Percentiles rank a stretch among this genome's conserved stretches.
phyloP scores from a whole-genome alignment of 2,113 vertebrate genomes.

The Laterallus jamaicensis region DNA sequence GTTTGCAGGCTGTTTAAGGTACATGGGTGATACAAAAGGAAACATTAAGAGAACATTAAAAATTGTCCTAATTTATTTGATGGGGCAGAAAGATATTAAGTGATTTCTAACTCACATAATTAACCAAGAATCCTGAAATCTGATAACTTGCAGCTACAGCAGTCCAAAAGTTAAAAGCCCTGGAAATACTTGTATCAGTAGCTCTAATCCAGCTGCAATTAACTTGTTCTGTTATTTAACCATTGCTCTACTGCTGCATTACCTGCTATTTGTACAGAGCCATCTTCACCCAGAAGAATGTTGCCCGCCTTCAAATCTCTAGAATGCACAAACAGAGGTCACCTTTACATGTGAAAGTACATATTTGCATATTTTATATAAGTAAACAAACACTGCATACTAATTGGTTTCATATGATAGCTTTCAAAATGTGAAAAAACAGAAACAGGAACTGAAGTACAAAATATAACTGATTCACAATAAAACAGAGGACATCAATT shows the following conservation, averaged over 20 bases:
- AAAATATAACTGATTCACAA: neutral
- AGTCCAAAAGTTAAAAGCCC: neutral
- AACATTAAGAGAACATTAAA: neutral
- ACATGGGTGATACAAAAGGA: neutral
- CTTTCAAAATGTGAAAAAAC: neutral
- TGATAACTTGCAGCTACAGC: neutral
- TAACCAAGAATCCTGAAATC: neutral
- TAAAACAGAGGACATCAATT: neutral
- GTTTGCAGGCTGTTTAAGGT: neutral
- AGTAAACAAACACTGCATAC: neutral
- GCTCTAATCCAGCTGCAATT: neutral
- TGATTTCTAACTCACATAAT: neutral
- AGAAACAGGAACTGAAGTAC: neutral
- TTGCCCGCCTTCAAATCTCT: conserved; percentile 99
- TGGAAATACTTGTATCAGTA: neutral
- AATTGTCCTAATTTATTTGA: neutral
- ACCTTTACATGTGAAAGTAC: neutral
- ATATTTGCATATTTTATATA: neutral
- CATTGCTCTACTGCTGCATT: conserved; percentile 11
- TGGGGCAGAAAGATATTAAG: neutral
- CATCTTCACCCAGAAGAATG: conserved; percentile 97
- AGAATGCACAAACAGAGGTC: conserved; percentile 43
- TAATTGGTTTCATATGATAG: neutral
- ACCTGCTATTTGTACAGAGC: conserved; percentile 99
- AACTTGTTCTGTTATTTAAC: neutral